These are phyloP conservation scores for Brachycybe producta DNA, from an alignment of 2,888 invertebrate species.

Conservation along the genomic window DNA sequence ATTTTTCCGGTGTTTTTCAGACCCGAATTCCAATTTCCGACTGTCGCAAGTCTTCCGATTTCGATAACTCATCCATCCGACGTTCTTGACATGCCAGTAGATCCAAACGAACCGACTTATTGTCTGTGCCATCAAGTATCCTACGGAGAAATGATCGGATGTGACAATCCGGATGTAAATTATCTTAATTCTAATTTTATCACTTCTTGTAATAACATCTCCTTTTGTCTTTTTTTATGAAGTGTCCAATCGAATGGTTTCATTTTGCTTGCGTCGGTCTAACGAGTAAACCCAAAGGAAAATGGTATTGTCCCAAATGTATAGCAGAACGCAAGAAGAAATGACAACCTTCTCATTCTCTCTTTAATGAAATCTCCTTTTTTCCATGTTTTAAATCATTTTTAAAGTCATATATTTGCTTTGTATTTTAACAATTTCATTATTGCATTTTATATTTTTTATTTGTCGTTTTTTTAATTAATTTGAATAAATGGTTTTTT, in stretches of 20 bases:
- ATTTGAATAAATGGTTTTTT: no score
- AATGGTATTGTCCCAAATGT: conserved; percentile 92
- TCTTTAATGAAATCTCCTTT: no score
- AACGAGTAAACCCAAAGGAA: conserved; percentile 82
- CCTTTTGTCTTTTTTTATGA: conserved; percentile 25
- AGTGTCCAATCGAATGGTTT: conserved; percentile 87
- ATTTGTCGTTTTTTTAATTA: no score
- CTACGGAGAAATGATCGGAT: conserved; percentile 93
- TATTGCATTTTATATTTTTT: no score
- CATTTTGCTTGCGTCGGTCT: conserved; percentile 88
- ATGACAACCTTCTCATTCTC: conserved; percentile 21
- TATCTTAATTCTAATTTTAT: not conserved
- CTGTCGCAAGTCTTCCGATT: conserved; percentile 39
- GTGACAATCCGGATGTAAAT: conserved; percentile 77
- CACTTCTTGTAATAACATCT: no score
- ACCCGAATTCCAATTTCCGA: conserved; percentile 20
- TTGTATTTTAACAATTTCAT: no score
- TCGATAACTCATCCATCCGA: conserved; percentile 65
- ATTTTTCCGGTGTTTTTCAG: conserved; percentile 14
- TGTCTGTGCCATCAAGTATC: conserved; percentile 95
- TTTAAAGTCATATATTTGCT: no score
- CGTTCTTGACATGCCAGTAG: conserved; percentile 47
- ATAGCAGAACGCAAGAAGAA: conserved; percentile 39
- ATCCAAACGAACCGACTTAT: conserved; percentile 98
- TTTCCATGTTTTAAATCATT: no score